phyloP scores from a whole-genome alignment of 2,113 vertebrate species.

The Vulpes lagopus region DNA sequence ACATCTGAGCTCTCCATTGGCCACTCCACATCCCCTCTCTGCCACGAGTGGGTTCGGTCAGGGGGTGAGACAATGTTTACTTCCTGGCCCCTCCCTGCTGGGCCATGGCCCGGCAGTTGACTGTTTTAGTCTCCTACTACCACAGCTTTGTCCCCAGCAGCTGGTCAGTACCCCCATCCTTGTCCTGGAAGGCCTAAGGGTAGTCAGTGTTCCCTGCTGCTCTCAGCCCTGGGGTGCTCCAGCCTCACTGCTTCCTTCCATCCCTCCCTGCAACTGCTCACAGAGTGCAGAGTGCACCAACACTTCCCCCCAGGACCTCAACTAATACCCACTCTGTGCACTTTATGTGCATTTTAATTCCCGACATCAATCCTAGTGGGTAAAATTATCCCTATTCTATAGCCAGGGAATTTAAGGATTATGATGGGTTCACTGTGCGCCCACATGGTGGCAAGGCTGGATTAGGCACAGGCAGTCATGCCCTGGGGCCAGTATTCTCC shows the following conservation, averaged over 20 bases:
- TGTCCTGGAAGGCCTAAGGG: background rate
- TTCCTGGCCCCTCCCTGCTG: background rate
- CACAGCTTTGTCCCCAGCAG: background rate
- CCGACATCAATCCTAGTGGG: background rate
- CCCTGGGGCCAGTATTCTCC: background rate
- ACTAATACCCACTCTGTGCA: background rate
- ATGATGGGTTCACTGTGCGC: background rate
- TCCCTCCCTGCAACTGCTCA: background rate
- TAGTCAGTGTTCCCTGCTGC: background rate
- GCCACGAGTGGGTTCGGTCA: background rate
- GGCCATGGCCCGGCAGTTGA: background rate
- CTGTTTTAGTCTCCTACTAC: background rate
- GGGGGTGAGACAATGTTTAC: background rate
- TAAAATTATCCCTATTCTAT: background rate
- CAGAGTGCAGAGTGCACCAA: background rate
- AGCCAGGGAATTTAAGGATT: background rate
- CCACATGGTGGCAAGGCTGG: background rate
- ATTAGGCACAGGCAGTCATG: background rate
- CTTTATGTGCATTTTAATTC: background rate
- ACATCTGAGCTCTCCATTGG: no score
- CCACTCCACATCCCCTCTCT: background rate
- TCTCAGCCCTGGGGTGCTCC: background rate
- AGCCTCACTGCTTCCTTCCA: background rate
- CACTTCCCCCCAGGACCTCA: background rate
- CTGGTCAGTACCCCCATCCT: accelerated